Conservation (phyloP, 2,888 invertebrate genomes). For the Palloptera scutellata region DNA sequence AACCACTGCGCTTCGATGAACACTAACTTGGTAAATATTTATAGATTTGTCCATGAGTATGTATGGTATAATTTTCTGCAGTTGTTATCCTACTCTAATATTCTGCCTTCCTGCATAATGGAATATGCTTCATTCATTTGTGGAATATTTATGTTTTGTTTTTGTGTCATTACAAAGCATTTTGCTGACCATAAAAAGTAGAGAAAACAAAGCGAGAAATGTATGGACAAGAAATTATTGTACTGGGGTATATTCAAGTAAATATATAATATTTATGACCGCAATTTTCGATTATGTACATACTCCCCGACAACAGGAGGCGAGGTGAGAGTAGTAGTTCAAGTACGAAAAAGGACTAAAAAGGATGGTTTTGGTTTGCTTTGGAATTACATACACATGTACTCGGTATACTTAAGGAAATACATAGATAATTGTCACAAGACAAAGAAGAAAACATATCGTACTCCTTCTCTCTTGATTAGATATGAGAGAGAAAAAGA, state of each 20-base stretch:
- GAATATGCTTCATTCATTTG: neutral
- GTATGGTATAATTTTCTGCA: too few relatives aligned
- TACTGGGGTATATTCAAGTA: neutral
- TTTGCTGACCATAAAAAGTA: slow-evolving; percentile 40
- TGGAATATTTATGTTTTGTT: slow-evolving; percentile 29
- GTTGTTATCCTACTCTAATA: too few relatives aligned
- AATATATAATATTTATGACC: slow-evolving; percentile 9
- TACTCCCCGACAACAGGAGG: too few relatives aligned
- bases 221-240: neutral
- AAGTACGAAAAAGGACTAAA: neutral
- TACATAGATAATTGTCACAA: slow-evolving; percentile 44
- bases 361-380: slow-evolving; percentile 10
- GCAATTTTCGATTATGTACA: slow-evolving; percentile 9
- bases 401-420: slow-evolving; percentile 23
- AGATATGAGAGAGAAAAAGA: too few relatives aligned
- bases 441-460: slow-evolving; percentile 24
- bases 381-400: slow-evolving; percentile 20
- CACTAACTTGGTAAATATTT: too few relatives aligned
- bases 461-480: too few relatives aligned
- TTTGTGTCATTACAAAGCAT: slow-evolving; percentile 39
- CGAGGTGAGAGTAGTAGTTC: too few relatives aligned
- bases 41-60: too few relatives aligned
- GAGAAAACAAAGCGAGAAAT: neutral
- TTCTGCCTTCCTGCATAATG: too few relatives aligned
- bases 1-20: too few relatives aligned